Base-by-base conservation (phyloP, 2,888 invertebrate species). In the Andrena bucephala region DNA sequence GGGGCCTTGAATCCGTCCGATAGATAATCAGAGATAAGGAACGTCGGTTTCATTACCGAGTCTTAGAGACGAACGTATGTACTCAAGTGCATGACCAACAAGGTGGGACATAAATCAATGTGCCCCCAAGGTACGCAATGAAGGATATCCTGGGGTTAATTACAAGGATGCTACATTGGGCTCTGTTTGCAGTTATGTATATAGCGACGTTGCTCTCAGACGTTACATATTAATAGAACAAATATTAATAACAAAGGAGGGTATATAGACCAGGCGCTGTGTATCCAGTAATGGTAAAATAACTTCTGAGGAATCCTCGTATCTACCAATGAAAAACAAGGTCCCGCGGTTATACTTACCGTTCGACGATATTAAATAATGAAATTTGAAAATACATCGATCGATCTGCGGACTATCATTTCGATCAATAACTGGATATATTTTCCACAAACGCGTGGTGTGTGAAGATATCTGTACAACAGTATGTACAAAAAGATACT, bases 71-170 rank as follows among this genome's bases (percentile, higher is more conserved):
- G 16, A 66, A 27, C 31, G 13, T n/a, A 27, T 33, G 27, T n/a
- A 62, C 57, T 27, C 57, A 63, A 73, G 57, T 60, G 36, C 76
- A 54, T 24, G 59, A 8, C 24, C 50, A 73, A 36, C 42, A 42
- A 8, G 10, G 42, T 20, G 65, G 24, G 59, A 48, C 76, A 83
- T 84, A 77, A 79, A 83, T 83, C 83, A 83, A 74, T 54, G 66
- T 57, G 10, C 60, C 54, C 36, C 63, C 67, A 50, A 68, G 65
- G 27, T 50, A 63, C 27, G 33, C 42, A 62, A 63, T 42, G 31
- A 65, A 24, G 60, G 33, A 59, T 67, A 48, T 59, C 60, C 50
- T 42, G 52, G 59, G 57, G 73, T 79, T 83, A 84, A 84, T 84
- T 83, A 71, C 83, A 33, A 66, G 27, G 20, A 29, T 50, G 50